Evolutionary conservation across 1,140 invertebrate species (phyloP), one percentile per base, ranked within the genome.

Genomic region (Riptortus pedestris): DNA sequence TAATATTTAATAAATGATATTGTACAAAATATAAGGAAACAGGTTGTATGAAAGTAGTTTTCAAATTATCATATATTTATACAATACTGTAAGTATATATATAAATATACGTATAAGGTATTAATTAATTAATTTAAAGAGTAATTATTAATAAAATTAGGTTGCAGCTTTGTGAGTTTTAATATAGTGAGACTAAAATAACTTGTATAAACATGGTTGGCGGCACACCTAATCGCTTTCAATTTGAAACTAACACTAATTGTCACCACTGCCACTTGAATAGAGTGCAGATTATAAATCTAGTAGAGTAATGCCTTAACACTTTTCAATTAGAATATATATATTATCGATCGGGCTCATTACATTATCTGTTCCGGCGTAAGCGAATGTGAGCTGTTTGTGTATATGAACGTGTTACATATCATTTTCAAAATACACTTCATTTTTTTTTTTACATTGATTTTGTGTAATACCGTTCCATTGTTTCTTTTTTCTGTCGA

Each of bases 1-100:
- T 68, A 68, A 68, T 68, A 66, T 66, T 65, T 66, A 45, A 59
- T 59, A 59, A 57, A 57, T 62, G 48, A 63, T 63, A 63, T 52
- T 63, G 62, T 63, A 55, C 62, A 55, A 55, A 43, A 63, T 63
- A 52, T 66, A 47, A 57, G 62, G 52, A 65, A 62, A 61, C 62
- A 68, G 67, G 67, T 68, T 68, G 67, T 66, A 68, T 62, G 59
- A 65, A 22, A 29, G 62, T 68, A 68, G 67, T 38, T 57, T 66
- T 66, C 59, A 62, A 65, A 66, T 68, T 66, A 64, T 65, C 47
- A 52, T 65, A 67, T 68, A 68, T 66, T 65, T 68, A 65, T 68
- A 68, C 64, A 60, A 51, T 55, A 55, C 62, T 43, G 43, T 60
- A 61, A 67, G 55, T 62, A 62, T 38, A 58, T 62, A 65, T 67